Evolutionary conservation across 2,888 invertebrate species (phyloP).

Genomic region (Cosmorhoe ocellata): DNA sequence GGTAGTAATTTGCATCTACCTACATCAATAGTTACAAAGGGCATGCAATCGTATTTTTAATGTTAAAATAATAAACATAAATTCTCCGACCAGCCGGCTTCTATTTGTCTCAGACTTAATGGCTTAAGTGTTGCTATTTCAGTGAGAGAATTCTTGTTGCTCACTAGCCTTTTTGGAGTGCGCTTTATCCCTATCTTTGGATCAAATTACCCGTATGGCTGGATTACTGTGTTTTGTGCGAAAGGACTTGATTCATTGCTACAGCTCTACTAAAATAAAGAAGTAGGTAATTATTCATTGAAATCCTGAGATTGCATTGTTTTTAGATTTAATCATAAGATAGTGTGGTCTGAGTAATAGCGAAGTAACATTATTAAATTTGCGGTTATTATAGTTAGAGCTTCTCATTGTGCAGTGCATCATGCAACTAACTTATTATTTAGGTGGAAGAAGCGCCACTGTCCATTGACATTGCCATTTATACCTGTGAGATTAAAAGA

Average conservation of each 20-base stretch:
- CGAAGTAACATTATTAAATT: too few relatives aligned
- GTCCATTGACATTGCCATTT: too few relatives aligned
- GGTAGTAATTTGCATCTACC: constrained; percentile 11
- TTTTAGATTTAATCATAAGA: too few relatives aligned
- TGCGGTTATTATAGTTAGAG: too few relatives aligned
- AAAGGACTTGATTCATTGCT: constrained; percentile 12
- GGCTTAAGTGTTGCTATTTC: constrained; percentile 7
- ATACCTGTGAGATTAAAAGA: too few relatives aligned
- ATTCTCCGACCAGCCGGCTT: constrained; percentile 10
- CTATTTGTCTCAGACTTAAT: constrained; percentile 19
- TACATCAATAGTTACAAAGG: constrained; percentile 11
- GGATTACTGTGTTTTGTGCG: constrained; percentile 12
- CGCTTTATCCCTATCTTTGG: constrained; percentile 14
- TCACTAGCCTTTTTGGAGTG: constrained; percentile 14
- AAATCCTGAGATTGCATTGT: not conserved
- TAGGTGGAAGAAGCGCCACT: too few relatives aligned
- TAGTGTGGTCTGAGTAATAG: too few relatives aligned
- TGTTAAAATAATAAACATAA: not conserved
- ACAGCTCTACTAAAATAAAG: constrained; percentile 3
- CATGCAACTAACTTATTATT: too few relatives aligned
- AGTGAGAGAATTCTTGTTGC: constrained; percentile 8
- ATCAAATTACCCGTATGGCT: constrained; percentile 14
- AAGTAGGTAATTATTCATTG: not conserved
- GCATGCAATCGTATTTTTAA: constrained; percentile 13
- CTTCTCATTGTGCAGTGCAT: too few relatives aligned